Conservation (phyloP, 2,113 vertebrate genomes). For the Odontophorus gujanensis region DNA sequence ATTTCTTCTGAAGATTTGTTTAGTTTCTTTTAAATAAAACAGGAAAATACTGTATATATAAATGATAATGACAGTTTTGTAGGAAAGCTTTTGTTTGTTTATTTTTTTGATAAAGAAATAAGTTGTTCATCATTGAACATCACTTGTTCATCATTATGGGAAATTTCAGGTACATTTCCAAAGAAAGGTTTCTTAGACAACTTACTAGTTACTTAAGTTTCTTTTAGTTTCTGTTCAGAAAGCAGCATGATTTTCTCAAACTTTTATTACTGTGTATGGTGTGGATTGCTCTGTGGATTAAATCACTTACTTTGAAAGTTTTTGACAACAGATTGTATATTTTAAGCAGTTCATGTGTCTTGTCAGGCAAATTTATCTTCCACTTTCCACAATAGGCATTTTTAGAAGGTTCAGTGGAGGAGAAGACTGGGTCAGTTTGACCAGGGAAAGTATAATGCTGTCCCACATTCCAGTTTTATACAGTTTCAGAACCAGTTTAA, state of each 20-base stretch:
- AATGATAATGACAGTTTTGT: constrained; percentile 3
- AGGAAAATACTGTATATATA: background rate
- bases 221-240: background rate
- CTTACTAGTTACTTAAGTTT: background rate
- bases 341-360: constrained; percentile 34
- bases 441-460: constrained; percentile 22
- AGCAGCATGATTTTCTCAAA: constrained; percentile 36
- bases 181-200: background rate
- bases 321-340: constrained; percentile 36
- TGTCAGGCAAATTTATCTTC: constrained; percentile 28
- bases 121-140: no score
- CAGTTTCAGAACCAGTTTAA: constrained; percentile 23
- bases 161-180: background rate
- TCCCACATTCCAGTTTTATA: constrained; percentile 22
- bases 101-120: background rate
- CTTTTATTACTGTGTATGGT: constrained; percentile 2
- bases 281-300: background rate
- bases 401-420: constrained; percentile 13
- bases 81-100: background rate
- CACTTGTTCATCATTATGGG: background rate
- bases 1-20: background rate
- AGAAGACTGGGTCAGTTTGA: constrained; percentile 61
- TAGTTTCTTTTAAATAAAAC: background rate
- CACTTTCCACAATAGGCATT: constrained; percentile 34
- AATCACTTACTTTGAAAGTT: constrained; percentile 20